Conservation (phyloP, 2,113 vertebrate genomes). For the Ifrita kowaldi region DNA sequence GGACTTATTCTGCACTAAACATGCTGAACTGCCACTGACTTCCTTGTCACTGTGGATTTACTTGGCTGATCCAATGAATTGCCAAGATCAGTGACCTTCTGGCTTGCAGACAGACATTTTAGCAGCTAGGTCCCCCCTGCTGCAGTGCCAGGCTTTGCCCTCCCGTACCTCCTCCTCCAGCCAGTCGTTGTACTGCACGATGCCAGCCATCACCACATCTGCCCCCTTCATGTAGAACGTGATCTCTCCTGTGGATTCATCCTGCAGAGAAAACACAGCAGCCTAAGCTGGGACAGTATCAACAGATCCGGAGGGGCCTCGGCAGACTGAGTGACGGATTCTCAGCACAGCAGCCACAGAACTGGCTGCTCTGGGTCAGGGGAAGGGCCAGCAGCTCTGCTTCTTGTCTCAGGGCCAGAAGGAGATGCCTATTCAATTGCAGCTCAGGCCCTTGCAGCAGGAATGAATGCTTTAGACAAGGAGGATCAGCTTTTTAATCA, state of each 20-base stretch:
- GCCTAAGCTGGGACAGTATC: fast-evolving
- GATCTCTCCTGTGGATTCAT: slow-evolving; percentile 92
- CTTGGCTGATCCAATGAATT: background rate
- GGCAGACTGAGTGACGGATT: background rate
- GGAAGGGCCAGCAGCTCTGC: background rate
- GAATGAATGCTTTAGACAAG: background rate
- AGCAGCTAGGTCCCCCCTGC: background rate
- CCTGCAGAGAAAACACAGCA: slow-evolving; percentile 68
- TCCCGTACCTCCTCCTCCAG: slow-evolving; percentile 89
- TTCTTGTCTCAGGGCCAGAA: background rate
- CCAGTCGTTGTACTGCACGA: slow-evolving; percentile 98
- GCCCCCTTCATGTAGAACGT: slow-evolving; percentile 98
- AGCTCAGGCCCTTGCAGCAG: background rate
- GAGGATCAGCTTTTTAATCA: background rate
- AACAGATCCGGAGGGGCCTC: background rate
- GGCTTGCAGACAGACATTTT: background rate
- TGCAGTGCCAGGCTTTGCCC: background rate
- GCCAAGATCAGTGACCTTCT: background rate
- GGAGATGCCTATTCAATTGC: background rate
- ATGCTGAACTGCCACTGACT: background rate
- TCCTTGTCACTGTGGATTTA: background rate
- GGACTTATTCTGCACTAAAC: background rate
- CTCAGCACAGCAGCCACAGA: background rate
- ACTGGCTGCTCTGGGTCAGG: background rate
- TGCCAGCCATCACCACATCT: slow-evolving; percentile 93